Evolutionary conservation across 2,888 invertebrate genomes (phyloP), one percentile per base, ranked within the genome.

Genomic region (Rhagophthalmus giganteus): DNA sequence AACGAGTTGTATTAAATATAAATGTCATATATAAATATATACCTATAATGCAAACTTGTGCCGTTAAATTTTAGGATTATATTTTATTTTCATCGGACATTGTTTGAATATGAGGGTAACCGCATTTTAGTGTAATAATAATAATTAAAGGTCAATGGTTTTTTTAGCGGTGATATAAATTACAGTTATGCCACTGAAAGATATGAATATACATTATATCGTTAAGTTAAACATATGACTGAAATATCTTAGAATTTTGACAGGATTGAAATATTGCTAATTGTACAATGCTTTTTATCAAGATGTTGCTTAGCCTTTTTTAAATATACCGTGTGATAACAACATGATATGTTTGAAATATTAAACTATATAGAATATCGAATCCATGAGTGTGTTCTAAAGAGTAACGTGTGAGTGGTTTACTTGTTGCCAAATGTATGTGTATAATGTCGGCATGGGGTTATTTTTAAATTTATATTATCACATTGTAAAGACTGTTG

Each of bases 401-500:
- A 20, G 7, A 20, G 20, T 20, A 20, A 13, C 16, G 32, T 39
- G 46, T 13, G 41, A 12, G 44, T 35, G 32, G 15, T 12, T 48
- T 25, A 48, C 55, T 58, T 57, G 61, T 60, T 64, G 62, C 64
- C 63, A 64, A 64, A 54, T 35, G 33, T 49, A 50, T 40, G 50
- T 45, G 41, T 56, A 38, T 42, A 45, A 25, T 27, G 39, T 52
- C 44, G 41, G 58, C 62, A 61, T 64, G 65, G 60, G 66, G 65
- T 63, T 65, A 64, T 65, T 65, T 64, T 54, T 54, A 44, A 54
- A 53, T 53, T 54, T 54, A 54, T 48, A 62, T 65, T 63, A 69
- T 67, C 66, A 68, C 64, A 62, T 58, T 67, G 62, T 67, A 67
- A 69, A 69, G 68, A 69, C 69, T 69, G 67, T 65, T 61, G 60